Evolutionary conservation across 2,797 vertebrate genomes (phyloP).

Genomic region (Lepus oiostolus): DNA sequence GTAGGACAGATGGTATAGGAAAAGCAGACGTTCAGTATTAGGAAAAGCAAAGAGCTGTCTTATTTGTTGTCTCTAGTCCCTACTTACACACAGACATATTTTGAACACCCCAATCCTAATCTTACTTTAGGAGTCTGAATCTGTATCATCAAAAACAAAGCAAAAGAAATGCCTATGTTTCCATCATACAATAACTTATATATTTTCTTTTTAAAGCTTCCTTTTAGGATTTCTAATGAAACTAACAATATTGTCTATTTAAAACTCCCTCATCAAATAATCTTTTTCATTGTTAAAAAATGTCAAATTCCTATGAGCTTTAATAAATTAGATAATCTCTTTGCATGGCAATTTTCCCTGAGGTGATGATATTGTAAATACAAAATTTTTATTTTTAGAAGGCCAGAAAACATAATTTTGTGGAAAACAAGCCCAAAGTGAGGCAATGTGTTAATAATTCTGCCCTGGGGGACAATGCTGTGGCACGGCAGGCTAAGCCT

Average conservation of each 20-base stretch:
- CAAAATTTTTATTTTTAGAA: background rate
- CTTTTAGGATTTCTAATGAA: slow-evolving; percentile 22
- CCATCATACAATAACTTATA: background rate
- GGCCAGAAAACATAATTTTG: background rate
- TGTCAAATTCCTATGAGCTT: background rate
- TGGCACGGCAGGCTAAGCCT: no score
- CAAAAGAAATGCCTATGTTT: background rate
- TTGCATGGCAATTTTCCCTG: slow-evolving; percentile 9
- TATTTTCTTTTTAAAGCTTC: background rate
- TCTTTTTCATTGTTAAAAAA: background rate
- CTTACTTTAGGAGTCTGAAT: background rate
- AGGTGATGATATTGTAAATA: background rate
- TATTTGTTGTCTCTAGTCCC: background rate
- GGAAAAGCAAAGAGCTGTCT: background rate
- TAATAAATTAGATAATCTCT: slow-evolving; percentile 13
- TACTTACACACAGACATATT: background rate
- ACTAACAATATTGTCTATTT: slow-evolving; percentile 1
- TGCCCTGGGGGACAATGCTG: background rate
- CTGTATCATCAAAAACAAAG: background rate
- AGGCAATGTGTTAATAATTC: background rate
- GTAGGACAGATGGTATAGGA: background rate
- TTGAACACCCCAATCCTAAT: background rate
- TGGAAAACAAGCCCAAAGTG: background rate
- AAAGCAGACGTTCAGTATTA: slow-evolving; percentile 2
- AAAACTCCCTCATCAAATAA: background rate